Conservation (phyloP, 1,140 invertebrate species). For the Drosophila rhopaloa region DNA sequence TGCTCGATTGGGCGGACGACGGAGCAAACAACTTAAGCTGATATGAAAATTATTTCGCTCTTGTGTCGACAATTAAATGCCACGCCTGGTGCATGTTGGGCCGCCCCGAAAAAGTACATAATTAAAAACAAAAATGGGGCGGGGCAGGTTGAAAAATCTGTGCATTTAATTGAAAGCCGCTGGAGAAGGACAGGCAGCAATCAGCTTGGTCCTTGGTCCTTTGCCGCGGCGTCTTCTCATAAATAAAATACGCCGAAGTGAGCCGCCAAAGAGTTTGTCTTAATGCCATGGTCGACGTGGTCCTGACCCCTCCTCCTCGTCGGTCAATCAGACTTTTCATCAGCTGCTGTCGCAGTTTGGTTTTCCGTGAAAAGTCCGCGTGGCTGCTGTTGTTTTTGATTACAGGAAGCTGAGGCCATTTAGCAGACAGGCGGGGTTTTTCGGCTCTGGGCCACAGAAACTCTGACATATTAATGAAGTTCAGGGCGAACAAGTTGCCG, state of each 20-base stretch:
- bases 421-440: constrained; percentile 31
- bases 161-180: constrained; percentile 76
- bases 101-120: constrained; percentile 26
- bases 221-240: constrained; percentile 40
- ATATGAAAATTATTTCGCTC: constrained; percentile 65
- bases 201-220: constrained; percentile 29
- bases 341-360: constrained; percentile 41
- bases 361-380: constrained; percentile 17
- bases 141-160: constrained; percentile 57
- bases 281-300: constrained; percentile 22
- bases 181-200: constrained; percentile 34
- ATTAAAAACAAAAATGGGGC: constrained; percentile 67
- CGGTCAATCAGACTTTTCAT: constrained; percentile 55
- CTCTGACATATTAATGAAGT: constrained; percentile 75
- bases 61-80: constrained; percentile 70
- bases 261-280: constrained; percentile 52
- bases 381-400: constrained; percentile 46
- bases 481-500: constrained; percentile 47
- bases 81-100: constrained; percentile 51
- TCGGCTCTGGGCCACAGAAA: constrained; percentile 18
- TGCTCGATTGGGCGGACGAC: constrained; percentile 61
- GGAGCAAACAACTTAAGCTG: constrained; percentile 46
- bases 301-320: not conserved
- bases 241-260: constrained; percentile 70
- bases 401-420: constrained; percentile 55